Percentiles rank a stretch among this genome's conserved stretches.
These are phyloP conservation scores for Trissolcus brochymenae DNA, from an alignment of 2,888 invertebrate species.

Conservation along the genomic window DNA sequence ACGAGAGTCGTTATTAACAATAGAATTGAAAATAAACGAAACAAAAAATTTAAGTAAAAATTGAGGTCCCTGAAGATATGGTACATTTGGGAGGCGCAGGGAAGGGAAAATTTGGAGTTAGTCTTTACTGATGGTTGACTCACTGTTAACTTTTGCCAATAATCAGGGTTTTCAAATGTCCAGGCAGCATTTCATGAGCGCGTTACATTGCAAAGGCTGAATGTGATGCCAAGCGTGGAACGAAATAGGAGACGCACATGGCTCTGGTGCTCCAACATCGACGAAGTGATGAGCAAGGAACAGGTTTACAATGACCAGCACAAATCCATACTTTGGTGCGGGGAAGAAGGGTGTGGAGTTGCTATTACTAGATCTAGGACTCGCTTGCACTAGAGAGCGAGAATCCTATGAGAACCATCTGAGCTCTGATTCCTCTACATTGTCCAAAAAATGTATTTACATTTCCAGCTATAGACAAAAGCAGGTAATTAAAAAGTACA, in stretches of 20 bases:
- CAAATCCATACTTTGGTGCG: constrained; percentile 76
- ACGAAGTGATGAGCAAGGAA: constrained; percentile 67
- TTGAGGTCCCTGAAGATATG: not conserved
- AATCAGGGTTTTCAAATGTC: constrained; percentile 53
- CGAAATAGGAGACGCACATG: constrained; percentile 63
- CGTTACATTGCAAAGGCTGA: constrained; percentile 54
- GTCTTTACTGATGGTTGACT: constrained; percentile 9
- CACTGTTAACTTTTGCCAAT: constrained; percentile 34
- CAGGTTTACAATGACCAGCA: constrained; percentile 72
- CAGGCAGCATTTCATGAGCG: constrained; percentile 57
- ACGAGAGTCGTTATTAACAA: not conserved
- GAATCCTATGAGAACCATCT: constrained; percentile 76
- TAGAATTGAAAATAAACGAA: not conserved
- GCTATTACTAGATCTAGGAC: constrained; percentile 71
- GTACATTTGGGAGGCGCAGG: not conserved
- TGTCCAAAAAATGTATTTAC: constrained; percentile 75
- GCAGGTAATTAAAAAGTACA: constrained; percentile 73
- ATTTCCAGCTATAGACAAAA: constrained; percentile 73
- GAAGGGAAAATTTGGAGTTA: constrained; percentile 19
- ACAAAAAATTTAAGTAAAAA: not conserved
- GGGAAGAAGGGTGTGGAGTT: constrained; percentile 75
- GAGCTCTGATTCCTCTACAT: constrained; percentile 77
- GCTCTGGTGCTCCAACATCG: constrained; percentile 68
- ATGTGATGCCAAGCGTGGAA: constrained; percentile 60
- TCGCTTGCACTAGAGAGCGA: constrained; percentile 70